A percentile compares a stretch with the other conserved stretches of the same genome.
These are phyloP conservation scores for Caenorhabditis inopinata DNA, from an alignment of 1,140 invertebrate genomes.

Conservation along the genomic window DNA sequence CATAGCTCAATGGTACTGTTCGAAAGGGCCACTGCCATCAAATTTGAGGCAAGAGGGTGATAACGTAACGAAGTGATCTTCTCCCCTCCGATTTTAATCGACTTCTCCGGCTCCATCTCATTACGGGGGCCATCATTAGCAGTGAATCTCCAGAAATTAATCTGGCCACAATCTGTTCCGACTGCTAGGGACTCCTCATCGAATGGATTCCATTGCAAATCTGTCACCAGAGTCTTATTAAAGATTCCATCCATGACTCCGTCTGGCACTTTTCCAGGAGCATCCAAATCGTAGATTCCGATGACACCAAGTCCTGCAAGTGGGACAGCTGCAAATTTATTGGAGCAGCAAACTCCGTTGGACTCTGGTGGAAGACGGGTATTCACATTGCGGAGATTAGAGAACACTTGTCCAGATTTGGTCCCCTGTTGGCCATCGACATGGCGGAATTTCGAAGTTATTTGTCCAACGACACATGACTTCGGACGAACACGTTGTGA, in stretches of 20 bases:
- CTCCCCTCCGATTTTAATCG: slow-evolving; percentile 34
- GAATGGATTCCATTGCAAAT: slow-evolving; percentile 69
- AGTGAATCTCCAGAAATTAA: slow-evolving; percentile 52
- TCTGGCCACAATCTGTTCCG: slow-evolving; percentile 57
- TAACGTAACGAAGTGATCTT: slow-evolving; percentile 39
- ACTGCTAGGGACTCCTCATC: slow-evolving; percentile 66
- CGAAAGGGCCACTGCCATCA: slow-evolving; percentile 67
- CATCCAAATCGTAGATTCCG: slow-evolving; percentile 66
- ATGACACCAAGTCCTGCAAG: slow-evolving; percentile 67
- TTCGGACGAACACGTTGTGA: slow-evolving; percentile 45
- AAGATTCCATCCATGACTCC: slow-evolving; percentile 66
- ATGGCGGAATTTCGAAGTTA: slow-evolving; percentile 67
- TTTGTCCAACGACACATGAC: slow-evolving; percentile 55
- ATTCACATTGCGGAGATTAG: slow-evolving; percentile 67
- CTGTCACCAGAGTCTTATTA: slow-evolving; percentile 65
- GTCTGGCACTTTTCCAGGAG: slow-evolving; percentile 51
- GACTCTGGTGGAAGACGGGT: slow-evolving; percentile 68
- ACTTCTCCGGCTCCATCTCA: slow-evolving; percentile 42
- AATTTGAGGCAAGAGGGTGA: slow-evolving; percentile 67
- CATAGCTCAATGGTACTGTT: slow-evolving; percentile 67
- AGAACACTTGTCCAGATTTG: slow-evolving; percentile 47
- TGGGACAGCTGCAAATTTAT: slow-evolving; percentile 67
- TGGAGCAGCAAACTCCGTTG: slow-evolving; percentile 65
- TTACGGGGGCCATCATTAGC: slow-evolving; percentile 36
- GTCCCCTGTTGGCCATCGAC: slow-evolving; percentile 54